These are phyloP conservation scores for Erebia epiphron DNA, from an alignment of 2,888 invertebrate genomes.

Conservation along the genomic window DNA sequence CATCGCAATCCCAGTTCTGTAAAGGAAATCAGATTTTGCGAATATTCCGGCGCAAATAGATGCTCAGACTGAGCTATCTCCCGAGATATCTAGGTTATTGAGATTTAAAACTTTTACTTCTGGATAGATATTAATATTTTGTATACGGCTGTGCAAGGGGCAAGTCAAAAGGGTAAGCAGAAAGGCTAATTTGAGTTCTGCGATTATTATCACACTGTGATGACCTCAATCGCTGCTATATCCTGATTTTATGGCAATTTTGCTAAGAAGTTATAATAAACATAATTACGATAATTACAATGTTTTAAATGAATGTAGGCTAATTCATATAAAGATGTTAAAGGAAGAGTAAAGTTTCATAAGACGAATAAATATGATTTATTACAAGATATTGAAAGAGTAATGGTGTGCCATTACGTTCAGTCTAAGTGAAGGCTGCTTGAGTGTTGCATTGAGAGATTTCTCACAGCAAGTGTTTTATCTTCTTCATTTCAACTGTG, in stretches of 20 bases:
- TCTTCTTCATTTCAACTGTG: neutral
- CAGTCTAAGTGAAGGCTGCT: neutral
- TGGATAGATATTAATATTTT: no score
- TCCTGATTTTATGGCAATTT: no score
- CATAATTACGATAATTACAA: no score
- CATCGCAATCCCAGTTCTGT: slow-evolving; percentile 36
- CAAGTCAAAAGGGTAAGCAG: no score
- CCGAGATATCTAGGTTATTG: slow-evolving; percentile 6
- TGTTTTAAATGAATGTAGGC: neutral
- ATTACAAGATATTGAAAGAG: slow-evolving; percentile 3
- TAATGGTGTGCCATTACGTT: neutral
- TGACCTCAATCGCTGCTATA: no score
- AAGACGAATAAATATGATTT: neutral
- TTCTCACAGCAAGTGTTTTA: neutral
- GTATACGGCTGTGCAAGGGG: no score
- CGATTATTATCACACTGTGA: no score
- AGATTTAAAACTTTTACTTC: neutral
- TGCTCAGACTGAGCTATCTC: slow-evolving; percentile 12
- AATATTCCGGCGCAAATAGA: slow-evolving; percentile 33
- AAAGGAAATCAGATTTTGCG: slow-evolving; percentile 36
- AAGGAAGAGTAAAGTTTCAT: no score
- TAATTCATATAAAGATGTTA: no score
- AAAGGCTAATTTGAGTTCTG: no score
- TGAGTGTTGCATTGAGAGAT: neutral
- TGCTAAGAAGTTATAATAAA: no score